Conservation (phyloP, 2,113 vertebrate species). For the Ciconia maguari region DNA sequence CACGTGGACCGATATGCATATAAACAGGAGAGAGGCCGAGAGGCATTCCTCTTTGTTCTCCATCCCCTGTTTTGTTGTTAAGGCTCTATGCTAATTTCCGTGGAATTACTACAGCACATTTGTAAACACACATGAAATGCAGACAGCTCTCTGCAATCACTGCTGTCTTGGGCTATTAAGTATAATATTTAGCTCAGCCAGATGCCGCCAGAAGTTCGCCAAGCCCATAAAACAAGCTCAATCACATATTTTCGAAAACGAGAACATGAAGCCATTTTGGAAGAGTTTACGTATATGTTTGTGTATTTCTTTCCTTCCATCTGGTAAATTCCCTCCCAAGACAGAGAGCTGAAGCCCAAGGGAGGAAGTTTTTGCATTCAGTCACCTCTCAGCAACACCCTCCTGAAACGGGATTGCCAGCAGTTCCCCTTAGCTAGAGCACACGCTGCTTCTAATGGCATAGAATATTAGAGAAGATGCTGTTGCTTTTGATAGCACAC, state of each 20-base stretch:
- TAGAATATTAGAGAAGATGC: not conserved
- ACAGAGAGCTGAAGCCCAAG: not conserved
- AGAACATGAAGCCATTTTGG: not conserved
- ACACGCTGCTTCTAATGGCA: fast-evolving
- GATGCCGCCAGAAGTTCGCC: slow-evolving; percentile 48
- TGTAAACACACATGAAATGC: slow-evolving; percentile 37
- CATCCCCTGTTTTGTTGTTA: not conserved
- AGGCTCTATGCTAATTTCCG: not conserved
- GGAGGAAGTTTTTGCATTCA: not conserved
- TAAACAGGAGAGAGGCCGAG: not conserved
- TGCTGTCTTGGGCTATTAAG: slow-evolving; percentile 57
- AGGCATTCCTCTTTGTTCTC: slow-evolving; percentile 20
- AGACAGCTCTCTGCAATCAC: slow-evolving; percentile 33
- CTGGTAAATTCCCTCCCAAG: not conserved
- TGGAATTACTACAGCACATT: slow-evolving; percentile 18
- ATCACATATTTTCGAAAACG: not conserved
- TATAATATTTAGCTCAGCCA: slow-evolving; percentile 61
- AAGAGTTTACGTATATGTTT: not conserved
- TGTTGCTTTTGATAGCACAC: not conserved
- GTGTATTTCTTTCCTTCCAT: slow-evolving; percentile 7
- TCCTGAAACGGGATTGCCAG: not conserved
- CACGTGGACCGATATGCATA: fast-evolving
- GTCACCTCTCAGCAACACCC: not conserved
- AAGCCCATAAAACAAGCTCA: slow-evolving; percentile 54
- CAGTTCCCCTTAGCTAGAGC: not conserved